A percentile compares a stretch with the other conserved stretches of the same genome.
phyloP scores from a whole-genome alignment of 2,888 invertebrate genomes.

The Drosophila robusta region DNA sequence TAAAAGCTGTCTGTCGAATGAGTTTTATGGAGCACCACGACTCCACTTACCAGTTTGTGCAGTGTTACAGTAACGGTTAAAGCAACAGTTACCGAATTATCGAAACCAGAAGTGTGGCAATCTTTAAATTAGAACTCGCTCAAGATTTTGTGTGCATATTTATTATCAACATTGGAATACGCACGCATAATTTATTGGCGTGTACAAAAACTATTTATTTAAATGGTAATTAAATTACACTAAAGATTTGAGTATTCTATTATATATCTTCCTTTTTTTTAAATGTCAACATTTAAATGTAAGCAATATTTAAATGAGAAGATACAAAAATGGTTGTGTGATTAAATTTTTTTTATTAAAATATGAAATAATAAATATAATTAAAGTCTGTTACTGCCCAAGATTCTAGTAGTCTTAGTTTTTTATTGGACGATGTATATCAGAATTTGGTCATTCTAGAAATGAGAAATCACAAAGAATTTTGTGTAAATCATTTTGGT shows the following conservation, averaged over 20 bases:
- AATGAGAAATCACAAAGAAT: too few species aligned
- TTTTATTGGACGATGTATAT: not conserved
- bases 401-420: too few species aligned
- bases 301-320: too few species aligned
- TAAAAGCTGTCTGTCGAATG: conserved; percentile 36
- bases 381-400: too few species aligned
- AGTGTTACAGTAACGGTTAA: conserved; percentile 48
- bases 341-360: too few species aligned
- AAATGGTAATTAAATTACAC: conserved; percentile 43
- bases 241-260: conserved; percentile 6
- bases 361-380: too few species aligned
- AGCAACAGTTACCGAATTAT: conserved; percentile 37
- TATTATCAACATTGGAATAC: not conserved
- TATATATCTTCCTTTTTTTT: not conserved
- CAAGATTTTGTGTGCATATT: conserved; percentile 14
- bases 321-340: too few species aligned
- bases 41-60: conserved; percentile 59
- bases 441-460: not conserved
- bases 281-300: too few species aligned
- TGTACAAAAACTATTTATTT: conserved; percentile 1
- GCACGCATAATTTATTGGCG: conserved; percentile 8
- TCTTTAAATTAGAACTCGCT: conserved; percentile 7
- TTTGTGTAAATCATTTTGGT: too few species aligned
- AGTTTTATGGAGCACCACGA: conserved; percentile 60
- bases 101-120: conserved; percentile 34